Conservation (phyloP, 2,888 invertebrate species). For the Tineola bisselliella region DNA sequence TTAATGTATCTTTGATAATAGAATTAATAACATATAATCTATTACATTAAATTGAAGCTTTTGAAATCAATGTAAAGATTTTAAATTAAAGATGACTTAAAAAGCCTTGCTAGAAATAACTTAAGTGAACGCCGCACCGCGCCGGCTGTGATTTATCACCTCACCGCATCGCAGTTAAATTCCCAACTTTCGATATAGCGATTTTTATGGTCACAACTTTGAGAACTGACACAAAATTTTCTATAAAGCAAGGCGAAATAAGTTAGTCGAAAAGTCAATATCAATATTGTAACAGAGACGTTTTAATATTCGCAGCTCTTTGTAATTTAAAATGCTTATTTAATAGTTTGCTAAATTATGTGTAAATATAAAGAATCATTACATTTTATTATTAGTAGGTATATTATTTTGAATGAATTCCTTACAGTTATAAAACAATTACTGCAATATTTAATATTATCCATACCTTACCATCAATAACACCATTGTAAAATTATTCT, state of each 20-base stretch:
- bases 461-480: too few relatives aligned
- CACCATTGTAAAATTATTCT: too few relatives aligned
- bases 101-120: neutral
- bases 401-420: too few relatives aligned
- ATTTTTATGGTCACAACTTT: conserved; percentile 30
- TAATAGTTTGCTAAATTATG: too few relatives aligned
- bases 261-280: neutral
- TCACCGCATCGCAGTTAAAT: neutral
- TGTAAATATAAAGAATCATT: too few relatives aligned
- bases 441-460: too few relatives aligned
- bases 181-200: conserved; percentile 13
- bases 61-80: neutral
- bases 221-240: conserved; percentile 25
- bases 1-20: too few relatives aligned
- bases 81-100: neutral
- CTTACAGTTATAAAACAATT: too few relatives aligned
- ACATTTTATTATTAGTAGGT: too few relatives aligned
- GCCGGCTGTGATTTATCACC: conserved; percentile 26
- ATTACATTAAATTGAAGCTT: too few relatives aligned
- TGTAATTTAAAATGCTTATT: too few relatives aligned
- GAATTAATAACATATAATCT: too few relatives aligned
- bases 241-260: neutral
- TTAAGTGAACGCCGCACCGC: neutral
- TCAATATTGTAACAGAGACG: neutral
- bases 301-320: neutral